A percentile compares a stretch with the other conserved stretches of the same genome.
phyloP scores from a whole-genome alignment of 2,797 vertebrate genomes.

The Meriones psammophilus region DNA sequence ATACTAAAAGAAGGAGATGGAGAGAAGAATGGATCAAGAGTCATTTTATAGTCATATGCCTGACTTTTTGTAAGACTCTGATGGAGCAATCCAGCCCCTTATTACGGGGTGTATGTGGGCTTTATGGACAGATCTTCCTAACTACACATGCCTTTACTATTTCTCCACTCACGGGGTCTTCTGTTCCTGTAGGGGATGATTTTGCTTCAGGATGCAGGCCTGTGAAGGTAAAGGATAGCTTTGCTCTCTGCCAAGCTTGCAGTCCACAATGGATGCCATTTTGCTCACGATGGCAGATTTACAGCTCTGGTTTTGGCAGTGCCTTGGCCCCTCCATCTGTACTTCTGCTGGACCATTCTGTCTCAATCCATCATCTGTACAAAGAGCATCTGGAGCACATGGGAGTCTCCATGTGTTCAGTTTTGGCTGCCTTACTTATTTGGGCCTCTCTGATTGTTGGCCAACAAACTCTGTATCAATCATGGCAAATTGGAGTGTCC shows the following conservation, averaged over 20 bases:
- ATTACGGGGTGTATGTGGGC: neutral
- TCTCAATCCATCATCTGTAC: conserved; percentile 58
- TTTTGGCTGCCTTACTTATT: conserved; percentile 47
- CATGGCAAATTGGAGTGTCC: conserved; percentile 62
- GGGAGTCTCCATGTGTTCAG: conserved; percentile 57
- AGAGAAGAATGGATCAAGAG: neutral
- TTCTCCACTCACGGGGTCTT: neutral
- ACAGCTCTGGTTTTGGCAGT: conserved; percentile 71
- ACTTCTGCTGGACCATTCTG: conserved; percentile 52
- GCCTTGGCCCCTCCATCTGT: conserved; percentile 69
- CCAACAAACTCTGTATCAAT: conserved; percentile 57
- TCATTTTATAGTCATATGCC: conserved; percentile 33
- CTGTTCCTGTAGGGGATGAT: neutral
- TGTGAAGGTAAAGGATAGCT: neutral
- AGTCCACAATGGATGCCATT: neutral
- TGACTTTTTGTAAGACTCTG: neutral
- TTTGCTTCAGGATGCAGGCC: neutral
- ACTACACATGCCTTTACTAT: neutral
- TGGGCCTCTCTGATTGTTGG: conserved; percentile 52
- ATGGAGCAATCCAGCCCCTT: neutral
- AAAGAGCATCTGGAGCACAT: conserved; percentile 53
- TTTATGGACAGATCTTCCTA: neutral
- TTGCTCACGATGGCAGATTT: conserved; percentile 53
- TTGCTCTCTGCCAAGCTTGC: conserved; percentile 23
- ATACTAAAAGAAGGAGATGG: neutral